Evolutionary conservation across 1,140 invertebrate species (phyloP).

Genomic region (Drosophila pallidifrons): DNA sequence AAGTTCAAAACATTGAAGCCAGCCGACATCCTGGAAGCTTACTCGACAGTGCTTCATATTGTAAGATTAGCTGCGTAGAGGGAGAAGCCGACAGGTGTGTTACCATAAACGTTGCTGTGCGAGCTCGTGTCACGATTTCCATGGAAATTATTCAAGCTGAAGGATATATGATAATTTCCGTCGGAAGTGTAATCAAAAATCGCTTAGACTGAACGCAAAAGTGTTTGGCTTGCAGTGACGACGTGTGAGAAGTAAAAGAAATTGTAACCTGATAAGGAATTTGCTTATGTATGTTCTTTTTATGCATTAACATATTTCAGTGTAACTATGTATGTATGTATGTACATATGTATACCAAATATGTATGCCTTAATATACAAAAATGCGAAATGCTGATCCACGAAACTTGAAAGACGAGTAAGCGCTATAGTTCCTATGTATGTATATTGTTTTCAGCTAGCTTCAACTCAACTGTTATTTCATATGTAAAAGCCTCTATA

Average conservation of each 20-base stretch:
- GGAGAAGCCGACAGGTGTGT: constrained; percentile 38
- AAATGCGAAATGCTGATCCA: too few relatives aligned
- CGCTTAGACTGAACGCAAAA: constrained; percentile 74
- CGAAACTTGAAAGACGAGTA: too few relatives aligned
- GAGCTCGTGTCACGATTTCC: constrained; percentile 60
- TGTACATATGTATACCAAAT: not conserved
- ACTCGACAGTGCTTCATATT: not conserved
- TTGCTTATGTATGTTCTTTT: constrained; percentile 24
- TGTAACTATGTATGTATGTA: not conserved
- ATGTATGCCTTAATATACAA: too few relatives aligned
- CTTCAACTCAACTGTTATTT: too few relatives aligned
- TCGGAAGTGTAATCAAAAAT: constrained; percentile 85
- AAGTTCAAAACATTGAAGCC: not conserved
- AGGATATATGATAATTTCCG: constrained; percentile 85
- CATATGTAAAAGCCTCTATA: not conserved
- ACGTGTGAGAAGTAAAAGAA: constrained; percentile 19
- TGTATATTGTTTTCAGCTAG: too few relatives aligned
- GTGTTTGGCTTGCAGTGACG: constrained; percentile 30
- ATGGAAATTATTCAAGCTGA: constrained; percentile 85
- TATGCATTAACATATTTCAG: constrained; percentile 24
- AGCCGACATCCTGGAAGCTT: constrained; percentile 10
- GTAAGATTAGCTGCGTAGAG: not conserved
- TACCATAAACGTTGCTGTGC: constrained; percentile 11
- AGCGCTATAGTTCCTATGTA: too few relatives aligned
- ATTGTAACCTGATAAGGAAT: constrained; percentile 28